Evolutionary conservation across 2,113 vertebrate species (phyloP).

Genomic region (Crotalus horridus): DNA sequence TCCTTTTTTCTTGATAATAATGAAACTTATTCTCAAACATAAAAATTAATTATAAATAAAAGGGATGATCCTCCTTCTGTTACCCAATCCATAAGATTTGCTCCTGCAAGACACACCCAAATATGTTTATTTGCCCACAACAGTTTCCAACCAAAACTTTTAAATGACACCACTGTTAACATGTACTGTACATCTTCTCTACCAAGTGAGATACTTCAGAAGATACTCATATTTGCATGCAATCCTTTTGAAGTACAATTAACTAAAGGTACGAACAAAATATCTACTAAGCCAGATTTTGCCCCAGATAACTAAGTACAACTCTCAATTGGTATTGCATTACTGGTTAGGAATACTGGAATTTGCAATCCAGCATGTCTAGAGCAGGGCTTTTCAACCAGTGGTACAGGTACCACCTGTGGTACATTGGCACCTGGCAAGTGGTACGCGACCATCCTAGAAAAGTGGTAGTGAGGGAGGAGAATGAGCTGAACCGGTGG

Average conservation of each 20-base stretch:
- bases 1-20: neutral
- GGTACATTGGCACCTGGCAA: too few relatives aligned
- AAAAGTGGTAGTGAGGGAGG: too few relatives aligned
- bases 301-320: neutral
- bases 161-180: neutral
- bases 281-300: neutral
- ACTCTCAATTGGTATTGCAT: neutral
- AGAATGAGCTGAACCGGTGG: too few relatives aligned
- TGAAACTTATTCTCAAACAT: neutral
- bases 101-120: neutral
- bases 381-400: too few relatives aligned
- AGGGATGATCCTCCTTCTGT: neutral
- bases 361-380: neutral
- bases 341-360: neutral
- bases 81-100: neutral
- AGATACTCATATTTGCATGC: neutral
- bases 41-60: constrained; percentile 4
- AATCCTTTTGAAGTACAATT: neutral
- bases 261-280: neutral
- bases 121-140: neutral
- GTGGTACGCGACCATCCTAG: too few relatives aligned
- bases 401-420: too few relatives aligned
- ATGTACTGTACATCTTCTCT: neutral
- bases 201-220: constrained; percentile 15
- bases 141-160: neutral